Conservation (phyloP, 2,797 vertebrate genomes). For the Oryzias dopingdopingensis region DNA sequence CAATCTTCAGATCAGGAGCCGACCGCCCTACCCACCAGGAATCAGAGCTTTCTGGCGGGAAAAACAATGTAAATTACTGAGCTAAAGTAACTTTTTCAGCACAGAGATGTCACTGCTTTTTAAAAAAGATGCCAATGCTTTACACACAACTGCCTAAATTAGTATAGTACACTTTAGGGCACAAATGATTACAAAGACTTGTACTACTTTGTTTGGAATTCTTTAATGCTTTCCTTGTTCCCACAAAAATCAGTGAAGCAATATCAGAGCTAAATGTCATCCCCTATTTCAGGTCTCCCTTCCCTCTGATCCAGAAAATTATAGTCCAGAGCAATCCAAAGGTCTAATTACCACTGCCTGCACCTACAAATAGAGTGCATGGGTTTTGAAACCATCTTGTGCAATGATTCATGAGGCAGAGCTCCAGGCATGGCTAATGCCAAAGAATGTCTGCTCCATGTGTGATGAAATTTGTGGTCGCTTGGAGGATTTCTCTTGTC, state of each 20-base stretch:
- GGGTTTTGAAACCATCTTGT: conserved; percentile 23
- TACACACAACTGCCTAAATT: too few species aligned
- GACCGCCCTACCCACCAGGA: too few species aligned
- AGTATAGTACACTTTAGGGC: too few species aligned
- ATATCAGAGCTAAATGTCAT: conserved; percentile 2
- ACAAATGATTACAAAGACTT: not conserved
- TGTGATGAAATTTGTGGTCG: conserved; percentile 3
- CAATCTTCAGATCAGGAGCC: too few species aligned
- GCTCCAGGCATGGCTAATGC: conserved; percentile 5
- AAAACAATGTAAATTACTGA: too few species aligned
- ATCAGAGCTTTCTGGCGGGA: too few species aligned
- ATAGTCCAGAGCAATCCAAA: conserved; percentile 33
- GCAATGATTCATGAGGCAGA: conserved; percentile 24
- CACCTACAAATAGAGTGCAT: conserved; percentile 29
- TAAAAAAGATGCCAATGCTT: too few species aligned
- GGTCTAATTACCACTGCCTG: conserved; percentile 38
- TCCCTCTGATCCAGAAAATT: conserved; percentile 32
- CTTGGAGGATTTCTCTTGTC: not conserved
- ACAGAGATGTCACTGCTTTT: too few species aligned
- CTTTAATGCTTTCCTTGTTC: conserved; percentile 1
- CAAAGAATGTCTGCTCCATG: conserved; percentile 18
- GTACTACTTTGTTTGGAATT: conserved; percentile 4
- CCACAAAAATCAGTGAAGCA: conserved; percentile 7
- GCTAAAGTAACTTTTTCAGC: too few species aligned
- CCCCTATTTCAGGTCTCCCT: conserved; percentile 6